A percentile compares a stretch with the other conserved stretches of the same genome.
These are phyloP conservation scores for Drosophila testacea DNA, from an alignment of 2,888 invertebrate genomes.

Conservation along the genomic window DNA sequence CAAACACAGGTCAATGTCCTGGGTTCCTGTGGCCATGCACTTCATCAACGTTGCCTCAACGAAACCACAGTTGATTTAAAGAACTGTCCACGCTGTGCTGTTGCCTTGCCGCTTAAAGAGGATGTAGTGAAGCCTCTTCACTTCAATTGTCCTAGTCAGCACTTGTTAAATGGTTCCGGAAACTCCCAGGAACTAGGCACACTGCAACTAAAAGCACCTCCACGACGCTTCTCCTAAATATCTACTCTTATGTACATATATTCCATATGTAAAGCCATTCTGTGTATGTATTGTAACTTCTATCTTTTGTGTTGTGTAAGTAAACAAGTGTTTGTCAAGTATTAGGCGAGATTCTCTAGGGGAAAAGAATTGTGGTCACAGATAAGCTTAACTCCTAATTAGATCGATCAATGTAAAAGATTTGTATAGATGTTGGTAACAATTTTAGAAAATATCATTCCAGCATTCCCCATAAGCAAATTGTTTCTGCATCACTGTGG, in stretches of 20 bases:
- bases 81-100: conserved; percentile 81
- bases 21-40: conserved; percentile 83
- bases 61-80: conserved; percentile 17
- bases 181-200: conserved; percentile 65
- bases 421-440: background rate
- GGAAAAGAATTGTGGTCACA: background rate
- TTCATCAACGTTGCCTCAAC: conserved; percentile 81
- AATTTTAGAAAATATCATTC: too few species aligned
- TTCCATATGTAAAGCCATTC: conserved; percentile 31
- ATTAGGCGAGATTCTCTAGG: conserved; percentile 32
- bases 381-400: conserved; percentile 1
- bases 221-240: conserved; percentile 79
- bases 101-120: conserved; percentile 19
- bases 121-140: conserved; percentile 48
- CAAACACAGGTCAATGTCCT: conserved; percentile 78
- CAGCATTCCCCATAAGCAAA: too few species aligned
- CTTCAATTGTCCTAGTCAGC: conserved; percentile 79
- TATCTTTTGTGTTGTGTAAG: conserved; percentile 38
- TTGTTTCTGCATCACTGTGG: too few species aligned
- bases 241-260: conserved; percentile 20
- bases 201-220: conserved; percentile 84
- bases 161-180: conserved; percentile 38
- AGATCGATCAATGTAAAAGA: background rate
- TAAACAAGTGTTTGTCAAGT: conserved; percentile 46
- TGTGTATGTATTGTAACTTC: conserved; percentile 25